phyloP scores from a whole-genome alignment of 2,888 invertebrate genomes.

The Erebia palarica region DNA sequence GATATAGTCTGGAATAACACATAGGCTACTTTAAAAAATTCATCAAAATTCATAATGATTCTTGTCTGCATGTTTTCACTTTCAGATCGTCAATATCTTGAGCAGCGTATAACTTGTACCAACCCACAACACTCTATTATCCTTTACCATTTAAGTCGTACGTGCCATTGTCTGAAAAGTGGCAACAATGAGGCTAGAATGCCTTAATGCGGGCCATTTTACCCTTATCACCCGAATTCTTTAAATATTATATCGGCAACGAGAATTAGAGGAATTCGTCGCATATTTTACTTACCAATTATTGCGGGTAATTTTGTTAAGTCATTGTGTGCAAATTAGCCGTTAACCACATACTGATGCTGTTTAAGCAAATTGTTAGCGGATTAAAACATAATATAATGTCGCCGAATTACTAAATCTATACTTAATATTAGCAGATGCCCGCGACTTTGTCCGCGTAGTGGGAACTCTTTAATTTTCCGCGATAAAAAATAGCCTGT shows the following conservation, averaged over 20 bases:
- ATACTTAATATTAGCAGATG: too few relatives aligned
- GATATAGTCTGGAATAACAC: too few relatives aligned
- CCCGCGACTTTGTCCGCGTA: too few relatives aligned
- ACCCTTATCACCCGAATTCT: conserved; percentile 25
- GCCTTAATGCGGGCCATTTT: conserved; percentile 15
- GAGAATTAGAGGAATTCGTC: conserved; percentile 25
- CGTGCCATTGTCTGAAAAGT: conserved; percentile 19
- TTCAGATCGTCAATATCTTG: neutral
- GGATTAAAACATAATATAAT: conserved; percentile 3
- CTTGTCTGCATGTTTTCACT: too few relatives aligned
- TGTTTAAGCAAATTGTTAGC: conserved; percentile 10
- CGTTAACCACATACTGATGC: conserved; percentile 4
- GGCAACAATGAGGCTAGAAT: conserved; percentile 21
- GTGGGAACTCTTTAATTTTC: too few relatives aligned
- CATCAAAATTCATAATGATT: too few relatives aligned
- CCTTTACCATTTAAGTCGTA: conserved; percentile 20
- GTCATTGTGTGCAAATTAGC: conserved; percentile 24
- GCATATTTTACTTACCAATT: conserved; percentile 31
- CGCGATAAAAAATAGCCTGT: too few relatives aligned
- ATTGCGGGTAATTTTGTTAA: conserved; percentile 25
- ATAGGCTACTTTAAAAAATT: too few relatives aligned
- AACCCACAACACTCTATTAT: conserved; percentile 15
- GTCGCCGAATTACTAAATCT: neutral
- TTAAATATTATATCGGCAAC: conserved; percentile 25
- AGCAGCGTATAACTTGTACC: neutral